Base-by-base conservation (phyloP, 2,113 vertebrate genomes). In the Neolamprologus brichardi region DNA sequence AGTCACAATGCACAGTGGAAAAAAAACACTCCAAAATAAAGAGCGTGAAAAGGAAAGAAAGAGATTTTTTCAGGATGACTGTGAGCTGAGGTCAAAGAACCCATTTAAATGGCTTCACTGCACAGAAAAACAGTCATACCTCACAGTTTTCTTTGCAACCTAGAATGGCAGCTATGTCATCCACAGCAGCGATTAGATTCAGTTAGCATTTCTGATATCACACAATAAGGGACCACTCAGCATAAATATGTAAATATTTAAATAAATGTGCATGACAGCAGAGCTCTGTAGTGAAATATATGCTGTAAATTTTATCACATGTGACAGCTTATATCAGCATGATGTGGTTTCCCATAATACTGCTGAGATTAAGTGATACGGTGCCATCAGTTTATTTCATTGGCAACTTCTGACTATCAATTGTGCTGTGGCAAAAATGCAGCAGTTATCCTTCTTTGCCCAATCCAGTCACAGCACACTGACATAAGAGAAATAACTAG, bases 21-120 rank as follows among this genome's bases (percentile, higher is more conserved):
- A 64, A 37, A 81, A 84, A 75, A 11, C 32, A 67, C 75, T 15
- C 6, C 20, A 85, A 54, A 84, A 82, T 83, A 83, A 92, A 86
- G 80, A 90, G 77, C 20, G 20, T 25, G 53, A 56, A 82, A 78
- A 52, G 34, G 49, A 20, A 51, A 34, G 25, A 49, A 88, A 88
- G 23, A 1, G 18, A 1, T 81, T 39, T 67, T 41, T 51, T 46
- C 8, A 17, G 34, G 84, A 70, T 83, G 81, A 89, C 85, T 77
- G 89, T 54, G 79, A 70, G 70, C 62, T 79, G 79, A 89, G 83
- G 86, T 89, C 41, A 81, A 79, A 88, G 10, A 84, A 92, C 37
- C 83, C 5, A 86, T 87, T 90, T 52, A 78, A 77, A 88, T 46
- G 23, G 20, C 18, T 85, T 46, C 2, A 4, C 52, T 23, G 37